A percentile compares a stretch with the other conserved stretches of the same genome.
These are phyloP conservation scores for Tympanoctomys barrerae DNA, from an alignment of 2,797 vertebrate genomes.

Conservation along the genomic window DNA sequence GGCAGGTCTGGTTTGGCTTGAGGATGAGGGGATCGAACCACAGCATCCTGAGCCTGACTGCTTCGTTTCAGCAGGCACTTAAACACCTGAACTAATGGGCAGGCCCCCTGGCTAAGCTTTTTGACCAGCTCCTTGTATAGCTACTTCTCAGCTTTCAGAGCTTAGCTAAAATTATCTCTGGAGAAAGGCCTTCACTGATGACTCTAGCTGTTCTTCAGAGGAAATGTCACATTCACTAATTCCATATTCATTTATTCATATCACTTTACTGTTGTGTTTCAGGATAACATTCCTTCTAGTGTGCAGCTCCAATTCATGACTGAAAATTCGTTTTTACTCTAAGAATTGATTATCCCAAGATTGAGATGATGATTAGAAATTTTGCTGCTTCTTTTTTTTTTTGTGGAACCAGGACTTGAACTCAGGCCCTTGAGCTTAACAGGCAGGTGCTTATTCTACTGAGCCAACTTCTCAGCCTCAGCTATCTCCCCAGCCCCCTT, in stretches of 20 bases:
- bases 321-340: constrained; percentile 20
- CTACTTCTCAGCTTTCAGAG: not conserved
- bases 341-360: not conserved
- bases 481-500: not conserved
- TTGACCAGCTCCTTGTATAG: not conserved
- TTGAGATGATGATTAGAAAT: not conserved
- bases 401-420: too few species aligned
- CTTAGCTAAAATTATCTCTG: not conserved
- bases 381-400: not conserved
- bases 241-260: not conserved
- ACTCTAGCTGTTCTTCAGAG: not conserved
- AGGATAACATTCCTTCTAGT: not conserved
- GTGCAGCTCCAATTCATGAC: not conserved
- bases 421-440: too few species aligned
- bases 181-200: not conserved
- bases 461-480: too few species aligned
- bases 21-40: too few species aligned
- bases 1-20: too few species aligned
- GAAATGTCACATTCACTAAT: not conserved
- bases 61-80: too few species aligned
- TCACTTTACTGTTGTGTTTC: not conserved
- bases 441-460: too few species aligned
- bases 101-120: not conserved
- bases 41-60: too few species aligned
- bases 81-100: too few species aligned